Evolutionary conservation across 2,888 invertebrate species (phyloP).

Genomic region (Panopea generosa): DNA sequence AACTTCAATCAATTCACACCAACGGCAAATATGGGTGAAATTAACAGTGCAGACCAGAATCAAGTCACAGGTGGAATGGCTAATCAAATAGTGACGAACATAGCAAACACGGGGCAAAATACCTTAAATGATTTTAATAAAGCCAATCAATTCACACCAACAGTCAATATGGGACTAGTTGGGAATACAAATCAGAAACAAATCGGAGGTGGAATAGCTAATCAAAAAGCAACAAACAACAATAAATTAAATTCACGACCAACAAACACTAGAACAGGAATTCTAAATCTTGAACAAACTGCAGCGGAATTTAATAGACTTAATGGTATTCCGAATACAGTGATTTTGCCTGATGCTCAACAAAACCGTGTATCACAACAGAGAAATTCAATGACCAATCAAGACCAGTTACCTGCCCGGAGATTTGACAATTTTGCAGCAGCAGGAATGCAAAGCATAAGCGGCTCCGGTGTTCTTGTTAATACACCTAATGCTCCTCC

Average conservation of each 20-base stretch:
- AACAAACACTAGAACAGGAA: background rate
- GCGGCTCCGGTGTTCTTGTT: constrained; percentile 5
- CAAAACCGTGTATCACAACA: background rate
- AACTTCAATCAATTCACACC: background rate
- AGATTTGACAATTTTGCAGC: background rate
- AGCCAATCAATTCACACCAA: too few relatives aligned
- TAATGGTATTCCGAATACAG: constrained; percentile 15
- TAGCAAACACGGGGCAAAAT: too few relatives aligned
- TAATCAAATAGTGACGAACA: too few relatives aligned
- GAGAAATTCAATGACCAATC: too few relatives aligned
- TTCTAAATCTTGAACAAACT: constrained; percentile 21
- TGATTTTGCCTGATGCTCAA: constrained; percentile 5
- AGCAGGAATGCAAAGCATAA: background rate
- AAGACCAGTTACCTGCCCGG: background rate
- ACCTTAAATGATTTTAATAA: too few relatives aligned
- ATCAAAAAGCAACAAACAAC: too few relatives aligned
- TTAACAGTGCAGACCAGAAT: too few relatives aligned
- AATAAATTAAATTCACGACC: too few relatives aligned
- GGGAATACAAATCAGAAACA: too few relatives aligned
- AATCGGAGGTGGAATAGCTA: too few relatives aligned
- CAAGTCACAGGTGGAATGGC: too few relatives aligned
- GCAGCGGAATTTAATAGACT: constrained; percentile 6
- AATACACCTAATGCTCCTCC: background rate
- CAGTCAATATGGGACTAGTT: too few relatives aligned
- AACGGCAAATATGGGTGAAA: background rate